Percentiles rank a stretch among this genome's conserved stretches.
Evolutionary conservation across 1,140 invertebrate genomes (phyloP).

Genomic region (Euura saliciscinereae): DNA sequence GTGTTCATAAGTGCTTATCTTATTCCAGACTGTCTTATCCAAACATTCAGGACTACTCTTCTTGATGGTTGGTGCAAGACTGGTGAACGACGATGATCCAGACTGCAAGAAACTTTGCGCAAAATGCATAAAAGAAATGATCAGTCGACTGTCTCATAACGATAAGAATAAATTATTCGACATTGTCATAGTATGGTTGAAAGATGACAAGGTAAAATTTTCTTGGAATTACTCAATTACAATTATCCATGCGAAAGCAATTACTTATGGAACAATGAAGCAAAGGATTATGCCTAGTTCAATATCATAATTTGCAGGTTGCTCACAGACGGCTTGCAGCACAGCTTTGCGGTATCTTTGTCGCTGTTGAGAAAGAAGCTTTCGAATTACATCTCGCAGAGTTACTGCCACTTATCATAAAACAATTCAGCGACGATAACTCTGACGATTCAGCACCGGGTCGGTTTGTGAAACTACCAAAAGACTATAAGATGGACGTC

Average conservation of each 20-base stretch:
- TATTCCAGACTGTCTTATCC: constrained; percentile 65
- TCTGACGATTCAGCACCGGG: constrained; percentile 40
- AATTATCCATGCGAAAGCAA: background rate
- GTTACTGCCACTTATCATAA: constrained; percentile 55
- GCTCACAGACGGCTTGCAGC: constrained; percentile 62
- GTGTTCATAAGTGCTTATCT: constrained; percentile 24
- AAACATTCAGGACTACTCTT: constrained; percentile 74
- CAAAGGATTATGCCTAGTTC: background rate
- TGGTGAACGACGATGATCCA: constrained; percentile 77
- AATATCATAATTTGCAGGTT: constrained; percentile 39
- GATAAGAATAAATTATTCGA: constrained; percentile 70
- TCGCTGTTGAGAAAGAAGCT: constrained; percentile 69
- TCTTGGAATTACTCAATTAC: background rate
- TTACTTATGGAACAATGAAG: background rate
- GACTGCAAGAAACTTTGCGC: constrained; percentile 71
- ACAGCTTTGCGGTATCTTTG: constrained; percentile 74
- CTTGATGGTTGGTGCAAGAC: constrained; percentile 71
- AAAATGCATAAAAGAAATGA: constrained; percentile 68
- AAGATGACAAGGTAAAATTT: constrained; percentile 68
- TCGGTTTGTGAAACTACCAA: constrained; percentile 42
- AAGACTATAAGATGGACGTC: constrained; percentile 46
- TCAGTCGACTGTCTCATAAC: constrained; percentile 62
- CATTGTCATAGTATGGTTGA: constrained; percentile 69
- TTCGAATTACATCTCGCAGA: constrained; percentile 67
- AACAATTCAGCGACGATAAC: constrained; percentile 52